These are phyloP conservation scores for Alligator sinensis DNA, from an alignment of 2,113 vertebrate genomes.

Conservation along the genomic window DNA sequence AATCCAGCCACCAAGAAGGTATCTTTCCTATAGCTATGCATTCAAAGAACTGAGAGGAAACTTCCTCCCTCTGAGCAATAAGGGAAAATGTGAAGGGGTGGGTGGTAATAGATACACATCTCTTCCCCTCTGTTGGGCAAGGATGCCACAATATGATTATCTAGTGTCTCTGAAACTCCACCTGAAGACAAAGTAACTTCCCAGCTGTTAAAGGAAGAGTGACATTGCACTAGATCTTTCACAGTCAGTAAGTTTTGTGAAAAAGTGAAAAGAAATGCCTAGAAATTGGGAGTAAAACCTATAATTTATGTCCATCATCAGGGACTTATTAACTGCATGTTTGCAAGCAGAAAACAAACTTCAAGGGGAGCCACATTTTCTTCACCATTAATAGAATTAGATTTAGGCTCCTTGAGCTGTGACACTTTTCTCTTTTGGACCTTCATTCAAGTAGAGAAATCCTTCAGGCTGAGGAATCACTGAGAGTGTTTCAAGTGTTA, in stretches of 20 bases:
- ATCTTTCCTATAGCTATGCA: background rate
- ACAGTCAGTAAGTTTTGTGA: conserved; percentile 43
- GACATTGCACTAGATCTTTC: conserved; percentile 59
- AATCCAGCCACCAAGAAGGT: background rate
- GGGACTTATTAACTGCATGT: conserved; percentile 41
- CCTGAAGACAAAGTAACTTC: conserved; percentile 63
- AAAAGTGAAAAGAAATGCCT: conserved; percentile 30
- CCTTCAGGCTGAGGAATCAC: background rate
- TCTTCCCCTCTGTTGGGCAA: background rate
- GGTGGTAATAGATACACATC: conserved; percentile 15
- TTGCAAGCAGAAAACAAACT: conserved; percentile 29
- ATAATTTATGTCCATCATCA: conserved; percentile 50
- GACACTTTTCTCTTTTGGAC: background rate
- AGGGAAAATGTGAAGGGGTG: background rate
- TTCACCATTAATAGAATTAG: conserved; percentile 29
- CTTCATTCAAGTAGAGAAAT: background rate
- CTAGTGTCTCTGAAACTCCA: conserved; percentile 37
- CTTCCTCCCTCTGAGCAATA: background rate
- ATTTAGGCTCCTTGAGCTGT: conserved; percentile 22
- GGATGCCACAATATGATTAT: conserved; percentile 64
- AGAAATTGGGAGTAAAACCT: conserved; percentile 9
- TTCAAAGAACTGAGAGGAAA: background rate
- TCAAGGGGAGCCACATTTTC: conserved; percentile 31
- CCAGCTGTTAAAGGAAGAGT: conserved; percentile 37
- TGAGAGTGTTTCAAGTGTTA: background rate